Conservation (phyloP, 2,113 vertebrate genomes). For the Caloenas nicobarica region DNA sequence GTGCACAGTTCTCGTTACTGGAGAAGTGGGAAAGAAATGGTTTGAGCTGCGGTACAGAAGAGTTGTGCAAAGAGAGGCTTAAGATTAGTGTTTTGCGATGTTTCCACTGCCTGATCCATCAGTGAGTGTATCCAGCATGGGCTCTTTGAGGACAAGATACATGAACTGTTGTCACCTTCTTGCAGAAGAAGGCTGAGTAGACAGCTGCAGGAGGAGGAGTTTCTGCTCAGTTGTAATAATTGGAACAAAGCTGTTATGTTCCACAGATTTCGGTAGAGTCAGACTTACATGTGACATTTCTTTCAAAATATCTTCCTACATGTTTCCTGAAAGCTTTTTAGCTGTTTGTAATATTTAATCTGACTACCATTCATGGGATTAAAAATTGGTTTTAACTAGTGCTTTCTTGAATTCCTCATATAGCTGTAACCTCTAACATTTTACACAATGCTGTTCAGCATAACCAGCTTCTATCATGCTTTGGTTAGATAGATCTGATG, state of each 20-base stretch:
- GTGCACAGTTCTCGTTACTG: background rate
- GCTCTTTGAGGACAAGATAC: background rate
- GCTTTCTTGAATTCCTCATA: background rate
- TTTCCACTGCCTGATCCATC: rapidly evolving
- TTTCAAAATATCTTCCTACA: background rate
- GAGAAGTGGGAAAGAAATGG: background rate
- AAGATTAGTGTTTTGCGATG: background rate
- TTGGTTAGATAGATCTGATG: background rate
- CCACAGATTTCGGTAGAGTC: background rate
- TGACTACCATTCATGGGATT: background rate
- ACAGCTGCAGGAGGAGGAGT: background rate
- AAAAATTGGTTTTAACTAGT: background rate
- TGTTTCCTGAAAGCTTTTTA: background rate
- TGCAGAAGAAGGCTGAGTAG: background rate
- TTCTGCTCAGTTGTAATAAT: background rate
- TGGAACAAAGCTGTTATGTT: background rate
- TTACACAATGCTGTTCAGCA: background rate
- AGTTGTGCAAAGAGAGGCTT: background rate
- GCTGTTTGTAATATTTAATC: background rate
- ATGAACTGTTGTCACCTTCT: background rate
- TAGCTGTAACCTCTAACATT: background rate
- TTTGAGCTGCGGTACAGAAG: background rate
- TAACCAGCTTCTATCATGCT: background rate
- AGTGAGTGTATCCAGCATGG: rapidly evolving
- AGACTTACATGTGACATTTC: background rate